These are phyloP conservation scores for Himalopsyche tibetana DNA, from an alignment of 2,888 invertebrate genomes.

Conservation along the genomic window DNA sequence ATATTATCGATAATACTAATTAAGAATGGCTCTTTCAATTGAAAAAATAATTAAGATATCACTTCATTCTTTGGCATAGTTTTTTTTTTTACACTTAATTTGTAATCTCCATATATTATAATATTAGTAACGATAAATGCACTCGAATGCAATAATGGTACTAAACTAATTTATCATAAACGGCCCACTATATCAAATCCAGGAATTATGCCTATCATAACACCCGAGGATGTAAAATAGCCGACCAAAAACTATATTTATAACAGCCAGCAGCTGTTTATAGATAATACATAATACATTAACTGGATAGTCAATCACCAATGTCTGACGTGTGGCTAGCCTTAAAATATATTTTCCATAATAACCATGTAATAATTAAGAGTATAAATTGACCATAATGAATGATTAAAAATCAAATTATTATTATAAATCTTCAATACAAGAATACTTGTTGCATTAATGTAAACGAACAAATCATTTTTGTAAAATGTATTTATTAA, in stretches of 20 bases:
- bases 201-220: background rate
- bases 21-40: constrained; percentile 7
- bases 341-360: constrained; percentile 11
- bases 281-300: background rate
- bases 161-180: background rate
- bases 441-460: constrained; percentile 7
- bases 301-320: constrained; percentile 3
- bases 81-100: constrained; percentile 6
- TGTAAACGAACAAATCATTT: background rate
- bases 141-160: background rate
- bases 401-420: background rate
- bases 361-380: constrained; percentile 14
- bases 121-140: background rate
- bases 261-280: background rate
- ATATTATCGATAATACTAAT: constrained; percentile 11
- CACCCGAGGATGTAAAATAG: background rate
- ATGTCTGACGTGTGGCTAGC: background rate
- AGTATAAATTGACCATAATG: constrained; percentile 19
- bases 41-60: constrained; percentile 22
- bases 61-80: constrained; percentile 37
- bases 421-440: background rate
- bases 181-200: background rate
- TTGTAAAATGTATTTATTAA: background rate
- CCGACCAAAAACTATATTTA: background rate
- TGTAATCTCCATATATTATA: background rate